Evolutionary conservation across 2,888 invertebrate genomes (phyloP).

Genomic region (Eurois occulta): DNA sequence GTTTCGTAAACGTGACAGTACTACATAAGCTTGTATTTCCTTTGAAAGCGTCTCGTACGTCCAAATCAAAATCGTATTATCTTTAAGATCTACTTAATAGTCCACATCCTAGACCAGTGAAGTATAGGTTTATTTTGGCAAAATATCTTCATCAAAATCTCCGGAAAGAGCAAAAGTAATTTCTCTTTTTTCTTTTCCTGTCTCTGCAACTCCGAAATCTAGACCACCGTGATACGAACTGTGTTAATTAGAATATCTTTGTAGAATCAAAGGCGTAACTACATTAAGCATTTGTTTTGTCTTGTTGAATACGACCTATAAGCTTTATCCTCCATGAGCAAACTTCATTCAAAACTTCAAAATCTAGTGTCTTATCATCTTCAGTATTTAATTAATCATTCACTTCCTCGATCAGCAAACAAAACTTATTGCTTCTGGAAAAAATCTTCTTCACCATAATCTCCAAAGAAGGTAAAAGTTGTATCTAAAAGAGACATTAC

Average conservation of each 20-base stretch:
- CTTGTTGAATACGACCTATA: not conserved
- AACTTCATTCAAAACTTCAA: not conserved
- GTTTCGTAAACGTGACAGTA: constrained; percentile 40
- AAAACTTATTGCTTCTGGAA: no score
- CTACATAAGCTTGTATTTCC: constrained; percentile 8
- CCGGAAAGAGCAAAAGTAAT: not conserved
- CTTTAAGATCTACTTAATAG: not conserved
- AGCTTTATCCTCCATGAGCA: not conserved
- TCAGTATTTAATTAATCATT: not conserved
- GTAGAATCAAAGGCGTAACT: constrained; percentile 14
- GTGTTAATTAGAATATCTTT: constrained; percentile 35
- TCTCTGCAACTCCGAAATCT: constrained; percentile 1
- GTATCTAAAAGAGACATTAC: constrained; percentile 1
- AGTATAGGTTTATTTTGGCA: not conserved
- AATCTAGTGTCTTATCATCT: not conserved
- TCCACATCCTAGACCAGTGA: not conserved
- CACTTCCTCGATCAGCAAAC: not conserved
- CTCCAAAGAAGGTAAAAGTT: not conserved
- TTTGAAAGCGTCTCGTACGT: not conserved
- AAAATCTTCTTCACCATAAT: not conserved
- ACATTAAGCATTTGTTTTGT: constrained; percentile 34
- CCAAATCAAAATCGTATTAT: not conserved
- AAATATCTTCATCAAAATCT: not conserved
- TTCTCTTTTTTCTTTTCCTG: not conserved
- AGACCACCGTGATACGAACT: constrained; percentile 12